A percentile compares a stretch with the other conserved stretches of the same genome.
Evolutionary conservation across 1,140 invertebrate genomes (phyloP).

Genomic region (Neotoxoptera formosana): DNA sequence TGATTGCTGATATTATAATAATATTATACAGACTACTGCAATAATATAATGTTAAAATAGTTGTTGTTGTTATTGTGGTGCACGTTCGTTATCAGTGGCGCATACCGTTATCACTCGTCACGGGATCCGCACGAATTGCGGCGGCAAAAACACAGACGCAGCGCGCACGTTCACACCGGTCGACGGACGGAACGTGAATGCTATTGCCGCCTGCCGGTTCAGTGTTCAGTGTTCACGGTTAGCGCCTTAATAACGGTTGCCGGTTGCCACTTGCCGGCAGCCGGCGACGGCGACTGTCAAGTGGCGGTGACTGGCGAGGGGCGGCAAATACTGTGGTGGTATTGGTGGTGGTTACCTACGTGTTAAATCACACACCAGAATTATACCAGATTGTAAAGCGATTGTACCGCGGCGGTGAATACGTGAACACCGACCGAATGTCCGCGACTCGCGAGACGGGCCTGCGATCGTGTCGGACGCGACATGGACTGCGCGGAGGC

Average conservation of each 20-base stretch:
- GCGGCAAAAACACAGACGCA: not conserved
- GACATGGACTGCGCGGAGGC: not conserved
- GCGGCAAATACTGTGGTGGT: not conserved
- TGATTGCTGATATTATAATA: not conserved
- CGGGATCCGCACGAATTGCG: not conserved
- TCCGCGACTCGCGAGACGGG: not conserved
- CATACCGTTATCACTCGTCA: not conserved
- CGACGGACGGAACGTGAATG: slow-evolving; percentile 34
- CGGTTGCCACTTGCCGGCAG: too few species aligned
- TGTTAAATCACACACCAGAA: not conserved
- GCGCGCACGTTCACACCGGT: not conserved
- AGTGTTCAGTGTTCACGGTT: too few species aligned
- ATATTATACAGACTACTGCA: not conserved
- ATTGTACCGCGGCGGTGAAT: not conserved
- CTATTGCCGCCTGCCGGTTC: not conserved
- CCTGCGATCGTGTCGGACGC: not conserved
- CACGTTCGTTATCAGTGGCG: not conserved
- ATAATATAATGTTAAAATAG: not conserved
- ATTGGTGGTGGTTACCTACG: not conserved
- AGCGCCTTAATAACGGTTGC: too few species aligned
- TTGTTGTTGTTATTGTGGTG: not conserved
- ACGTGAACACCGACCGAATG: too few species aligned
- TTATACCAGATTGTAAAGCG: not conserved
- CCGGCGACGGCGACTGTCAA: not conserved
- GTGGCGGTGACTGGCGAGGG: not conserved